Base-by-base conservation (phyloP, 2,888 invertebrate genomes). In the Cerceris rybyensis region DNA sequence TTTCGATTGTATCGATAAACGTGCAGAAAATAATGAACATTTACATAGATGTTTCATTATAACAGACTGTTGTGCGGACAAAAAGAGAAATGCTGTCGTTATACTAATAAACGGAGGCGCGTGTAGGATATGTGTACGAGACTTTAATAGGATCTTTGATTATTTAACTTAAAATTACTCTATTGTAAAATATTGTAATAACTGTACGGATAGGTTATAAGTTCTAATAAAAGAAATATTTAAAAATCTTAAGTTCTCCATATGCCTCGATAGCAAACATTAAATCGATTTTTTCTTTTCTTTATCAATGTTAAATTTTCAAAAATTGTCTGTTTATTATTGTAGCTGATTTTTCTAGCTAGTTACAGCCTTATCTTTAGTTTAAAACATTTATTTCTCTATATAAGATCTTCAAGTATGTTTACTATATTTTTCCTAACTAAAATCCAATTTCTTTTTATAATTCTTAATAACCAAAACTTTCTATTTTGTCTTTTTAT, bases 101-200 rank as follows among this genome's bases (percentile, higher is more conserved):
- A 71, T 78, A 69, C 60, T 71, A 85, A 73, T 75, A 75, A 85
- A 85, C 46, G 60, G 69, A 70, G 65, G 52, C 75, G 80, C 70
- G 79, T 78, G 84, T 81, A 84, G 80, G 72, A 78, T 83, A 81
- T 82, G 81, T 84, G 86, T 86, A 84, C 65, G 80, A 87, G 75
- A 88, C 81, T 86, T 84, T 75, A 77, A 85, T 87, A 84, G 83
- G 76, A 84, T 72, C 75, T 82, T 82, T 77, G 66, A 88, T 88
- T 87, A 86, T 90, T 88, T 86, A 87, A 86, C 83, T 89, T 88
- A 87, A 86, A 86, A 87, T 87, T 85, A 86, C 82, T 86, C 85
- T 86, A 87, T 84, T 91, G 91, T 90, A 91, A 90, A 90, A 90
- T 89, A 90, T 80, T 88, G 89, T 89, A 89, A 90, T 90, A 87